These are phyloP conservation scores for Stenotaenia linearis DNA, from an alignment of 2,888 invertebrate genomes.

Conservation along the genomic window DNA sequence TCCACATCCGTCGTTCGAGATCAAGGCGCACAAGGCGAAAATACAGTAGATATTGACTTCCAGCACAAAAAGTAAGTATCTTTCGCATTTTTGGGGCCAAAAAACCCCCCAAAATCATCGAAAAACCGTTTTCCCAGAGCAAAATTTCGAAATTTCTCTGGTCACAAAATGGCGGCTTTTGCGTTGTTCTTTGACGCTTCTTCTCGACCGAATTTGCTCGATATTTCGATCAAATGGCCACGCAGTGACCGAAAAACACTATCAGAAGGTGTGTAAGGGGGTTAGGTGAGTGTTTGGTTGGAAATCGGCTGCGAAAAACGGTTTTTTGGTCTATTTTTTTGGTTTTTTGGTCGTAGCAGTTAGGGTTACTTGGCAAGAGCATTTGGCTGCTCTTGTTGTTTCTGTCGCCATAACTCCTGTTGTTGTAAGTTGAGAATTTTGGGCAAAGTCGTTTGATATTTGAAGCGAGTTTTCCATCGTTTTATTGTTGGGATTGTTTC, in stretches of 20 bases:
- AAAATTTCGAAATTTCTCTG: neutral
- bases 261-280: neutral
- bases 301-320: neutral
- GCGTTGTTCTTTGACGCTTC: neutral
- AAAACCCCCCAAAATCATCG: neutral
- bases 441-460: neutral
- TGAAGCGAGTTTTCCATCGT: neutral
- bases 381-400: neutral
- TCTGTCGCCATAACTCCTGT: neutral
- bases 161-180: neutral
- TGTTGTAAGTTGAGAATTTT: neutral
- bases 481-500: neutral
- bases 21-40: neutral
- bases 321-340: neutral
- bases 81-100: neutral
- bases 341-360: neutral
- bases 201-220: neutral
- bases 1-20: neutral
- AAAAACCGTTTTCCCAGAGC: neutral
- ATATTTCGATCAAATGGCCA: constrained; percentile 1
- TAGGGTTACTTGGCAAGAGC: neutral
- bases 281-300: neutral
- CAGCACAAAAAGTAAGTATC: neutral
- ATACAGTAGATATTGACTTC: neutral
- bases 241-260: neutral